Base-by-base conservation (phyloP, 2,113 vertebrate species). In the Seriola quinqueradiata region DNA sequence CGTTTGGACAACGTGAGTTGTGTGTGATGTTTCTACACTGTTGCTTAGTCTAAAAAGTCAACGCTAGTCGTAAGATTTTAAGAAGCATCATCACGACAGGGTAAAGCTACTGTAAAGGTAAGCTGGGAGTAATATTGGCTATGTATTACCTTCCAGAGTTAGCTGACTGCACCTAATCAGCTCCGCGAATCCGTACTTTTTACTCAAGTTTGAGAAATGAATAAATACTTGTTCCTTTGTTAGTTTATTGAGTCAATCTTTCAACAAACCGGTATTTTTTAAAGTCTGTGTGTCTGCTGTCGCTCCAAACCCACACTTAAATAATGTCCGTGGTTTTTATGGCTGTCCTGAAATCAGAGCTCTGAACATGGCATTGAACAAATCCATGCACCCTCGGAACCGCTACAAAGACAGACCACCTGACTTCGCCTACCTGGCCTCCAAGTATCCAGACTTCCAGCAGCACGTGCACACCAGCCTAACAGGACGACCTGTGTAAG, bases 361-460 rank as follows among this genome's bases (percentile, higher is more conserved):
- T 77, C n/a, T 17, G 21, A 50, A 10, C 66, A 97, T 97, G 96
- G 94, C 96, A 60, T 92, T 97, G 48, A 97, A 96, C 88, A 97
- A 96, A 85, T 97, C 96, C 58, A 97, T 97, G 97, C 97, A 97
- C 88, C 96, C 96, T 81, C 94, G 96, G 87, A 97, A 98, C 90
- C 96, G 96, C 25, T 97, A 97, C 92, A 97, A 97, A 90, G 97
- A 97, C 90, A 97, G 95, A 86, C 96, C 96, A 19, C 97, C 97
- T 10, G 96, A 97, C 77, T 98, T 98, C 67, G 94, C 96, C 0
- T 96, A 96, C 87, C 86, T 97, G 87, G 96, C 97, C 17, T 95
- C 97, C 72, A 97, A 97, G 89, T 97, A 97, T 74, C 96, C 96
- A 38, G 96, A 97, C 84, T 97, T 98, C 92, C 95, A 96, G 83